Percentiles rank a stretch among this genome's conserved stretches.
Evolutionary conservation across 2,113 vertebrate genomes (phyloP).

Genomic region (Channa maculata): DNA sequence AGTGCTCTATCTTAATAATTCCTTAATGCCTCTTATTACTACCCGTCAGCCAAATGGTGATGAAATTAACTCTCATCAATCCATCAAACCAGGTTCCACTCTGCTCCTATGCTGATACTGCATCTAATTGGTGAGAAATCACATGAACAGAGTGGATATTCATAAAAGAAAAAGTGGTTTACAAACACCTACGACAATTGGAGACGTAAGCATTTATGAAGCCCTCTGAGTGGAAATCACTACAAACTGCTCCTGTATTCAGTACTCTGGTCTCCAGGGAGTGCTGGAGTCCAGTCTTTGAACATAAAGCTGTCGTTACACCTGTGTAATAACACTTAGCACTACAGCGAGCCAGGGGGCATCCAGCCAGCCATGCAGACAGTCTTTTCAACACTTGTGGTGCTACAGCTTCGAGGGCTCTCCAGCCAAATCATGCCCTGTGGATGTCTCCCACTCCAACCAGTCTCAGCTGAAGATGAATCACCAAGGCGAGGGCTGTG

Average conservation of each 20-base stretch:
- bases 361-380: conserved; percentile 6
- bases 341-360: conserved; percentile 28
- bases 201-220: conserved; percentile 36
- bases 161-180: conserved; percentile 28
- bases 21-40: conserved; percentile 36
- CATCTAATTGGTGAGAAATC: neutral
- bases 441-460: conserved; percentile 30
- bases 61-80: conserved; percentile 48
- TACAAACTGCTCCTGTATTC: conserved; percentile 47
- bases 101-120: neutral
- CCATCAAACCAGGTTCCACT: conserved; percentile 45
- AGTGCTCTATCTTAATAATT: conserved; percentile 56
- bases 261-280: conserved; percentile 19
- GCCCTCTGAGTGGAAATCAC: conserved; percentile 39
- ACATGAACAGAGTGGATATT: conserved; percentile 6
- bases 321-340: conserved; percentile 58
- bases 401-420: conserved; percentile 26
- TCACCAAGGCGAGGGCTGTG: conserved; percentile 38
- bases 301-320: conserved; percentile 56
- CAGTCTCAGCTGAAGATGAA: conserved; percentile 58
- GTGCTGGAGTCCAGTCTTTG: conserved; percentile 41
- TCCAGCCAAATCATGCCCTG: conserved; percentile 38
- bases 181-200: conserved; percentile 12
- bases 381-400: conserved; percentile 19
- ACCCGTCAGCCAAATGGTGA: conserved; percentile 44